Evolutionary conservation across 2,797 vertebrate species (phyloP).

Genomic region (Argyrosomus regius): DNA sequence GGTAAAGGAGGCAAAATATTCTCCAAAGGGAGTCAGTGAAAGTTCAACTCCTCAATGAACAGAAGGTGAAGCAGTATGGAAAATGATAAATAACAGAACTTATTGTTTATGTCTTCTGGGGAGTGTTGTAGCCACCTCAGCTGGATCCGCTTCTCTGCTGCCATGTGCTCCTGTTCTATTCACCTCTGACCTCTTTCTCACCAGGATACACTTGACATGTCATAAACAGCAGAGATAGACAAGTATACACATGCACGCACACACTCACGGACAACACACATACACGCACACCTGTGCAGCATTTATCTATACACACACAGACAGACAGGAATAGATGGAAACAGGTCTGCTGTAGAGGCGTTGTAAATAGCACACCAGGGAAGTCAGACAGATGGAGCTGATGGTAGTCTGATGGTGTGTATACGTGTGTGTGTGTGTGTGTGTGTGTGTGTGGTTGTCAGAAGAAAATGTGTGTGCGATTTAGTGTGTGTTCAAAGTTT

Average conservation of each 20-base stretch:
- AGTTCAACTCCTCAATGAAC: neutral
- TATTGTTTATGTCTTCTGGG: neutral
- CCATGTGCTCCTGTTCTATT: slow-evolving; percentile 11
- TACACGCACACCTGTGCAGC: neutral
- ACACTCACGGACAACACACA: neutral
- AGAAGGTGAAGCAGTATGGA: neutral
- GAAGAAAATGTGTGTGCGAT: slow-evolving; percentile 4
- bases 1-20: neutral
- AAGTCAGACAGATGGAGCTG: slow-evolving; percentile 36
- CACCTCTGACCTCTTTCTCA: slow-evolving; percentile 41
- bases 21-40: neutral
- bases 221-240: slow-evolving; percentile 7
- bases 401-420: neutral
- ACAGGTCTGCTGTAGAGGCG: slow-evolving; percentile 12
- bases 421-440: neutral
- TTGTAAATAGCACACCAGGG: slow-evolving; percentile 21
- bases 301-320: neutral
- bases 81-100: slow-evolving; percentile 1
- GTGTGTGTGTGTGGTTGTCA: slow-evolving; percentile 7
- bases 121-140: slow-evolving; percentile 7
- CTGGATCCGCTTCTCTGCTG: slow-evolving; percentile 28
- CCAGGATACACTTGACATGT: slow-evolving; percentile 26
- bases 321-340: slow-evolving; percentile 24
- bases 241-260: neutral
- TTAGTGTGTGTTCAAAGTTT: neutral